Percentiles rank a stretch among this genome's conserved stretches.
phyloP scores from a whole-genome alignment of 1,140 invertebrate genomes.

The Zaprionus taronus region DNA sequence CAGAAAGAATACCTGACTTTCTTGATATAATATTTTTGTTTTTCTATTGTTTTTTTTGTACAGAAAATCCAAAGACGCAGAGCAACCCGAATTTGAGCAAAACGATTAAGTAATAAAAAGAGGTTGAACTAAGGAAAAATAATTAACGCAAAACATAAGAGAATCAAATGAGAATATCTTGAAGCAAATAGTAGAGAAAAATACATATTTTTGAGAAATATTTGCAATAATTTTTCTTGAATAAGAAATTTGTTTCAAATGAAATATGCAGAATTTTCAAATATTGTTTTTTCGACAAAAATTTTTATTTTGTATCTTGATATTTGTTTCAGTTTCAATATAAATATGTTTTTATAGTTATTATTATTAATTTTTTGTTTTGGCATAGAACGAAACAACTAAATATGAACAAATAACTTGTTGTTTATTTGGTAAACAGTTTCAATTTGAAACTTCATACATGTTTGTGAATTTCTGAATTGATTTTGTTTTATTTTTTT shows the following conservation, averaged over 20 bases:
- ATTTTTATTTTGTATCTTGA: conserved; percentile 55
- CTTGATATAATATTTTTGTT: conserved; percentile 31
- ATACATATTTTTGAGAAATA: conserved; percentile 70
- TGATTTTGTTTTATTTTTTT: conserved; percentile 57
- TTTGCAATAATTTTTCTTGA: conserved; percentile 77
- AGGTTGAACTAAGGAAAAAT: conserved; percentile 39
- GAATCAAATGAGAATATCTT: conserved; percentile 44
- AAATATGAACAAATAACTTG: conserved; percentile 81
- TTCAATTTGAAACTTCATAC: conserved; percentile 83
- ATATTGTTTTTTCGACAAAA: conserved; percentile 52
- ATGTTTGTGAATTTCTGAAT: conserved; percentile 83
- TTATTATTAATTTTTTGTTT: conserved; percentile 46
- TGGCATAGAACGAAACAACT: conserved; percentile 80
- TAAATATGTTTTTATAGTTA: conserved; percentile 58
- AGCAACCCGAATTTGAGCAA: conserved; percentile 72
- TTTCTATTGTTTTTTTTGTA: conserved; percentile 37
- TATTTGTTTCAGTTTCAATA: conserved; percentile 67
- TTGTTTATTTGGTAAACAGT: conserved; percentile 73
- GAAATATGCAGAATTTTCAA: conserved; percentile 81
- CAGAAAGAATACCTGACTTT: conserved; percentile 59
- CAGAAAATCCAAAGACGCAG: conserved; percentile 66
- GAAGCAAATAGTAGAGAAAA: conserved; percentile 71
- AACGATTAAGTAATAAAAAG: conserved; percentile 38
- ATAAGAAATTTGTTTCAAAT: conserved; percentile 76
- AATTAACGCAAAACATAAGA: conserved; percentile 50